Base-by-base conservation (phyloP, 2,888 invertebrate species). In the Nymphalis polychloros region DNA sequence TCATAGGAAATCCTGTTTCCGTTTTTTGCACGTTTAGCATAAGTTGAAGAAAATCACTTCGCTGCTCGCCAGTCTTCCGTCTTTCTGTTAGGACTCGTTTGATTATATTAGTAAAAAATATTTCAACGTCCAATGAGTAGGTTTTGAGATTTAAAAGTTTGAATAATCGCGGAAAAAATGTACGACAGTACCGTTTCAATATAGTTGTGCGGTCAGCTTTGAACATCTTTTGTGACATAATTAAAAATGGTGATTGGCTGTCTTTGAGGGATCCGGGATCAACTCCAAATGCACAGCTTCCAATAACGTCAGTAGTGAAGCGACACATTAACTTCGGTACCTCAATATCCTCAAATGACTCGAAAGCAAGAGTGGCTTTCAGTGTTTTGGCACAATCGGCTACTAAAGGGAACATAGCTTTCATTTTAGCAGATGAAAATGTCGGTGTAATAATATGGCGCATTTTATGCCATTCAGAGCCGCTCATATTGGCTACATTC, bases 351-450 rank as follows among this genome's bases (percentile, higher is more conserved):
- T 84, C 83, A 46, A 77, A 66, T 1, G 82, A 74, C 66, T 86
- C 84, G 35, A 77, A 73, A 20, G 78, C 68, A 8, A 92, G 80
- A n/a, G 82, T 78, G 35, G 77, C 76, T 74, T 83, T 84, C 20
- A 93, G 78, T 7, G 86, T 82, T 70, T 81, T 81, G 0, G 91
- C 87, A 77, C 92, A 92, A 10, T 90, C 89, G 4, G 83, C 83
- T 59, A 93, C 78, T 55, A 93, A 78, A 23, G 91, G 90, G 74
- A 93, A 93, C 93, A 93, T 93, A 6, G 87, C 92, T 73, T 91
- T 93, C 90, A 92, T 92, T 76, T 93, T 93, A 35, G 88, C 92
- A 16, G 92, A 88, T 6, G 93, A 91, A 74, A 93, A 93, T n/a
- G 90, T 87, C 16, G 92, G 92, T 8, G 90, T 87, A 17, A 93